Evolutionary conservation across 1,140 invertebrate genomes (phyloP), one percentile per base, ranked within the genome.

Genomic region (Drosophila nasuta): DNA sequence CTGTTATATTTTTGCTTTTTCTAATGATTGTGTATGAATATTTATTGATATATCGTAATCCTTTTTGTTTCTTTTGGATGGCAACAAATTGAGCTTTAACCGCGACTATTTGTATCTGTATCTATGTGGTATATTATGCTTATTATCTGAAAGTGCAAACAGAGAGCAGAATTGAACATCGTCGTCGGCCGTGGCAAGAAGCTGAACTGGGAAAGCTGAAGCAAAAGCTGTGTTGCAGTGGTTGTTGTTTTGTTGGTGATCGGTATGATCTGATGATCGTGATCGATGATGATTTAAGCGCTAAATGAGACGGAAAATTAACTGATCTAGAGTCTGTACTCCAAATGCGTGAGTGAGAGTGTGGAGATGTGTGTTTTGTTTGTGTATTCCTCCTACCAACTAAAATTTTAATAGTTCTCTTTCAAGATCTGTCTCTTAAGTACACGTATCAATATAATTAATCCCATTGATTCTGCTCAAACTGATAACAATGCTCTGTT

Each of bases 101-200:
- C 70, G 69, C 81, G 63, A 56, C 52, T 69, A 70, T 52, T 54
- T 46, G 60, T 87, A 88, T 77, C 65, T 75, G 59, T 63, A 65
- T 71, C 67, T 75, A 75, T 64, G 59, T 75, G 33, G 59, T 75
- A 49, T 80, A 83, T 77, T 75, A 81, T 78, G 81, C 68, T 86
- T 87, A 86, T 87, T 87, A 87, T 87, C 83, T 87, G 83, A 79
- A 87, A 87, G 64, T 78, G 81, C 85, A 82, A 63, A 78, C 54
- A 77, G 63, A 79, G 62, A 73, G 58, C 74, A 73, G 68, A 71
- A 72, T 58, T 79, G 73, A 87, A 71, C 63, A 63, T 75, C 59
- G 65, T 71, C 49, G 28, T 51, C 45, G 43, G 60, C n/a, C 60
- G 35, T 48, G 45, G 56, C 43, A 45, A 28, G 30, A 45, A 28